These are phyloP conservation scores for Alexandromys fortis DNA, from an alignment of 2,113 vertebrate species.

Conservation along the genomic window DNA sequence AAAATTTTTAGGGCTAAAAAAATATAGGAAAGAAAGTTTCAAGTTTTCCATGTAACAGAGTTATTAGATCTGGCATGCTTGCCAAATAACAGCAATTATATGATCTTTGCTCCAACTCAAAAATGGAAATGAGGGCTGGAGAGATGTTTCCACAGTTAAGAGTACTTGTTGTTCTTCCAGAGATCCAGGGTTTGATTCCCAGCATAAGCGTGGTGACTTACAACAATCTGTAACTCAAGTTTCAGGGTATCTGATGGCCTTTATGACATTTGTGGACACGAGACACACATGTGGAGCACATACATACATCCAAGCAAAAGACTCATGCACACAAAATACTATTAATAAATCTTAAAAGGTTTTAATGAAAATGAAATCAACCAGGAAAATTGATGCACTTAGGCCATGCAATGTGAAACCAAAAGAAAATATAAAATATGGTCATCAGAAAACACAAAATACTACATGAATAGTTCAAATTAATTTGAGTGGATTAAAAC, in stretches of 20 bases:
- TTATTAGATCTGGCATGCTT: background rate
- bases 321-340: background rate
- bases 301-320: background rate
- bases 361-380: background rate
- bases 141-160: background rate
- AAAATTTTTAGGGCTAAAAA: conserved; percentile 23
- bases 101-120: background rate
- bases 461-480: conserved; percentile 11
- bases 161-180: background rate
- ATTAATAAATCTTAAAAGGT: background rate
- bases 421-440: background rate
- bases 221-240: background rate
- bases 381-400: background rate
- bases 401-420: background rate
- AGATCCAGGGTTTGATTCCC: background rate
- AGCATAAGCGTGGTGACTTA: background rate
- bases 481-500: conserved; percentile 55
- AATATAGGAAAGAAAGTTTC: background rate
- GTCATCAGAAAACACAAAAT: conserved; percentile 31
- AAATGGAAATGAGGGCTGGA: background rate
- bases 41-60: background rate
- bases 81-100: background rate
- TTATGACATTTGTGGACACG: background rate
- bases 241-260: background rate
- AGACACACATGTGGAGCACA: background rate